Evolutionary conservation across 1,140 invertebrate genomes (phyloP).

Genomic region (Asbolus verrucosus): DNA sequence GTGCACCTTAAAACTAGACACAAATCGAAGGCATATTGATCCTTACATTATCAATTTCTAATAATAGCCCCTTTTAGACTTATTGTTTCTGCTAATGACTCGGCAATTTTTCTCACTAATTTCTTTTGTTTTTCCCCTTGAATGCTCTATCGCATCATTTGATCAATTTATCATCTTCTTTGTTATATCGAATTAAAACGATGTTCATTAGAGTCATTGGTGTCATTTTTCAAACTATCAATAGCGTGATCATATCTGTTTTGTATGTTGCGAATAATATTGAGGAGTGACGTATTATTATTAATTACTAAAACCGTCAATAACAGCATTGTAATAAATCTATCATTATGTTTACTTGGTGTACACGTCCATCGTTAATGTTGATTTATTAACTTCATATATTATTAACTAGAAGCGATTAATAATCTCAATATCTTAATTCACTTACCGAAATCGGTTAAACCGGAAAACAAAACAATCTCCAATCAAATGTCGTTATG

Average conservation of each 20-base stretch:
- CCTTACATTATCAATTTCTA: constrained; percentile 21
- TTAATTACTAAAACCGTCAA: constrained; percentile 17
- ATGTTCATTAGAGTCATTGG: background rate
- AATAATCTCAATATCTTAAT: background rate
- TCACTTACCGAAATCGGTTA: background rate
- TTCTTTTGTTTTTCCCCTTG: background rate
- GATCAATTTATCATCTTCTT: constrained; percentile 2
- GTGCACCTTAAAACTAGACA: no score
- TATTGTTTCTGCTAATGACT: constrained; percentile 27
- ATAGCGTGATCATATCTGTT: background rate
- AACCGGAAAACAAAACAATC: background rate
- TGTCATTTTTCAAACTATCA: constrained; percentile 10
- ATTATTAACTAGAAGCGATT: constrained; percentile 7
- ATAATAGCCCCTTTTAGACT: constrained; percentile 16
- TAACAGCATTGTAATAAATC: constrained; percentile 24
- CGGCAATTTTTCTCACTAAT: background rate
- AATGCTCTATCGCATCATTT: background rate
- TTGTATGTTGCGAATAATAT: constrained; percentile 5
- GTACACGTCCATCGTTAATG: background rate
- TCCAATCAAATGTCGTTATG: background rate
- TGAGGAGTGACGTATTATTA: constrained; percentile 4
- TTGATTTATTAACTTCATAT: constrained; percentile 3
- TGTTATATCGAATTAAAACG: constrained; percentile 11
- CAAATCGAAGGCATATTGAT: no score
- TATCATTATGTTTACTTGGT: constrained; percentile 17